A percentile compares a stretch with the other conserved stretches of the same genome.
Conservation (phyloP, 2,113 vertebrate genomes). For the Hypocryptadius cinnamomeus region DNA sequence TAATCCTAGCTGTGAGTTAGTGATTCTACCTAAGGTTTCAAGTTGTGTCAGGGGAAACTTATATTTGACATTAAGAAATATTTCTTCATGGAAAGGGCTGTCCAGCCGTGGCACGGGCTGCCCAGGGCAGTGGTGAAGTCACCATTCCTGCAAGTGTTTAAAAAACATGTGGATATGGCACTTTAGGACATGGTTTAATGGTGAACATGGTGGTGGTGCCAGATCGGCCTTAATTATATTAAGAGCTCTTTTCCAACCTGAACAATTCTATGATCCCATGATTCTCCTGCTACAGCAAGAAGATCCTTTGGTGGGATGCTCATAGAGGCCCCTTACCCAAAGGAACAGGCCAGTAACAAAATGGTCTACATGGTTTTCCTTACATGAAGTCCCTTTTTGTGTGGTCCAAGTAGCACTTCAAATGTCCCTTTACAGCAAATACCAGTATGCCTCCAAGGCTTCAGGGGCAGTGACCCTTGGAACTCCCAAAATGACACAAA, state of each 20-base stretch:
- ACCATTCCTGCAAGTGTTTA: not conserved
- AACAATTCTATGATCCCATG: not conserved
- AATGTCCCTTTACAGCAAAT: not conserved
- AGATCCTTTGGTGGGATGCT: not conserved
- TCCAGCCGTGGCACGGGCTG: not conserved
- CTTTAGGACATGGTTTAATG: not conserved
- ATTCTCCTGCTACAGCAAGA: not conserved
- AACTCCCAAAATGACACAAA: not conserved
- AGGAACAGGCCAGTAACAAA: not conserved
- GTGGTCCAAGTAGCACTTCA: not conserved
- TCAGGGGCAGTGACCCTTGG: accelerated
- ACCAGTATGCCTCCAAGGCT: not conserved
- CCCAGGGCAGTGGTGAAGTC: not conserved
- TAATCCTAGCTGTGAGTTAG: not conserved
- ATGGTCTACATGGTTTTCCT: not conserved
- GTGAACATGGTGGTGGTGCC: not conserved
- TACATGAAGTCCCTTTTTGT: not conserved
- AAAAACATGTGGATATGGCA: not conserved
- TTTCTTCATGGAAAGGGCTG: not conserved
- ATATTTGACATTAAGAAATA: not conserved
- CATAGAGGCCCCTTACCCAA: not conserved
- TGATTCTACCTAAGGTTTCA: not conserved
- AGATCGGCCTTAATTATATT: not conserved
- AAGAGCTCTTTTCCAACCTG: not conserved
- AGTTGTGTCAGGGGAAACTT: not conserved